phyloP scores from a whole-genome alignment of 2,888 invertebrate genomes.

The Lasiommata megera region DNA sequence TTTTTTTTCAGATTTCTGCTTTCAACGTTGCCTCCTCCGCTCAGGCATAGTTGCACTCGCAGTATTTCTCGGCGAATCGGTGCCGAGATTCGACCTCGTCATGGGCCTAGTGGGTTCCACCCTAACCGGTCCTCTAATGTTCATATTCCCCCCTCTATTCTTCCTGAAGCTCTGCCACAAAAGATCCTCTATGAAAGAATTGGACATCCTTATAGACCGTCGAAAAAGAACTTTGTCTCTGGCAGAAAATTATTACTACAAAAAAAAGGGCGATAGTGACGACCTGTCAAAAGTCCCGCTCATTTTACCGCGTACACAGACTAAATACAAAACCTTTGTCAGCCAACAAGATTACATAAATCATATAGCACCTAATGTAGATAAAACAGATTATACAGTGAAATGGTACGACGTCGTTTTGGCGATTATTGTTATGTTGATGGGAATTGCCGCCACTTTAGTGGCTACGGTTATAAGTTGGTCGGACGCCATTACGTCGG shows the following conservation, averaged over 20 bases:
- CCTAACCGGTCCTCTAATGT: slow-evolving; percentile 90
- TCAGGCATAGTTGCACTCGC: slow-evolving; percentile 86
- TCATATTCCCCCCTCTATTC: slow-evolving; percentile 91
- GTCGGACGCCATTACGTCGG: slow-evolving; percentile 82
- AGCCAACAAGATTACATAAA: slow-evolving; percentile 30
- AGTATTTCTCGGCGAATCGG: slow-evolving; percentile 89
- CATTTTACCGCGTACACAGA: slow-evolving; percentile 40
- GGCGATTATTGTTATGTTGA: slow-evolving; percentile 80
- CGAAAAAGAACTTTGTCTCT: slow-evolving; percentile 2
- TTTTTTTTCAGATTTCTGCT: slow-evolving; percentile 85
- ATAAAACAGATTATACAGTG: slow-evolving; percentile 48
- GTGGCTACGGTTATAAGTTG: slow-evolving; percentile 87
- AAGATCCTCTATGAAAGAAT: slow-evolving; percentile 45
- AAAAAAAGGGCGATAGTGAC: slow-evolving; percentile 39
- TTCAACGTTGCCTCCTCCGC: slow-evolving; percentile 86
- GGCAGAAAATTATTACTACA: slow-evolving; percentile 12
- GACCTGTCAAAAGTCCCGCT: slow-evolving; percentile 50
- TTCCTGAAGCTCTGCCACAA: slow-evolving; percentile 86
- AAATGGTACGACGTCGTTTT: slow-evolving; percentile 75
- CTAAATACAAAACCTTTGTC: slow-evolving; percentile 59
- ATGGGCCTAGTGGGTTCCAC: slow-evolving; percentile 93
- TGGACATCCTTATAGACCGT: slow-evolving; percentile 19
- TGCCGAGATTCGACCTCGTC: slow-evolving; percentile 92
- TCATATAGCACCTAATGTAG: slow-evolving; percentile 32
- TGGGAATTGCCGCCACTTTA: slow-evolving; percentile 84